Percentiles rank a stretch among this genome's conserved stretches.
These are phyloP conservation scores for Orussus abietinus DNA, from an alignment of 1,140 invertebrate species.

Conservation along the genomic window DNA sequence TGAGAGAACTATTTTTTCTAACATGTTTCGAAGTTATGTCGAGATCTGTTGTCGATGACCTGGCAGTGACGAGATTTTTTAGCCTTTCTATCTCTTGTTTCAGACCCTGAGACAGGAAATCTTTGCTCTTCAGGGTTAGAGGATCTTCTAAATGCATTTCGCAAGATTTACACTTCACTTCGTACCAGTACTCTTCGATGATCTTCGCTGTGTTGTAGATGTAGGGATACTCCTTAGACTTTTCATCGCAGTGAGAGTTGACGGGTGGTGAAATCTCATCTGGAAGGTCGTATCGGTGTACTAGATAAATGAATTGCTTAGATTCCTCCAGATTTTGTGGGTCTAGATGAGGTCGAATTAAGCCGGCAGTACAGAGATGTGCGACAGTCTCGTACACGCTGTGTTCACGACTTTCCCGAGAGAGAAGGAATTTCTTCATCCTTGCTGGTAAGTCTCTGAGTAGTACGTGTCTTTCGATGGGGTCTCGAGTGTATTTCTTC, in stretches of 20 bases:
- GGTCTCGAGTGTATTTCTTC: conserved; percentile 62
- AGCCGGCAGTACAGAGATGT: conserved; percentile 63
- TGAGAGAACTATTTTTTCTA: too few species aligned
- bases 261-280: conserved; percentile 65
- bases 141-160: conserved; percentile 63
- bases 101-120: conserved; percentile 53
- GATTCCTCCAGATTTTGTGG: conserved; percentile 65
- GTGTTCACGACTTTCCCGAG: conserved; percentile 69
- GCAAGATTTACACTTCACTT: conserved; percentile 65
- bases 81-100: conserved; percentile 51
- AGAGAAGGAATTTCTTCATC: too few species aligned
- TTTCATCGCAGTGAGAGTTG: conserved; percentile 62
- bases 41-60: too few species aligned
- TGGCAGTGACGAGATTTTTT: too few species aligned
- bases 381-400: conserved; percentile 58
- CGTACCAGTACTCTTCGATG: conserved; percentile 71
- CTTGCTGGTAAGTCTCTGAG: conserved; percentile 56
- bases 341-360: conserved; percentile 72
- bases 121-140: conserved; percentile 47
- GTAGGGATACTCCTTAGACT: conserved; percentile 59
- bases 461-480: conserved; percentile 63
- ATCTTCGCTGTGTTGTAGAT: conserved; percentile 50
- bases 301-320: conserved; percentile 69
- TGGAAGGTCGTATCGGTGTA: conserved; percentile 58
- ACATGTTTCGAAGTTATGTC: too few species aligned